phyloP scores from a whole-genome alignment of 2,113 vertebrate species.

The Syrmaticus mikado region DNA sequence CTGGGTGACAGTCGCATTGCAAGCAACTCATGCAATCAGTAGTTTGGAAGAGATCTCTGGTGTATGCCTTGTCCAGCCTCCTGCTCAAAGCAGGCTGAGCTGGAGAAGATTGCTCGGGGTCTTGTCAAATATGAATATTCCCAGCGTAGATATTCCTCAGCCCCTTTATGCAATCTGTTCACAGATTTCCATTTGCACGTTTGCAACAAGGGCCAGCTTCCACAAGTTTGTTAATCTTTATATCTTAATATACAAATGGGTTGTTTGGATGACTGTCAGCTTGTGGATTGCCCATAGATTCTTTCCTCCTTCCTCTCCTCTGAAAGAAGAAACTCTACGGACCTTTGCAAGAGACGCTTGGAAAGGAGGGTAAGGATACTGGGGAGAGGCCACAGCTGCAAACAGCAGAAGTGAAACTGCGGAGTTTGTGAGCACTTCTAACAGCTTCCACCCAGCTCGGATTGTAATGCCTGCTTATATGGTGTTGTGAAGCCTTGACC shows the following conservation, averaged over 20 bases:
- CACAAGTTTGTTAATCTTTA: background rate
- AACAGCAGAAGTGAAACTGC: background rate
- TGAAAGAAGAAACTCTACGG: background rate
- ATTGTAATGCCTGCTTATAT: background rate
- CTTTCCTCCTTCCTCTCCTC: background rate
- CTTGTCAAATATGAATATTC: background rate
- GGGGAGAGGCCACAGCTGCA: background rate
- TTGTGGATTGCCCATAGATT: background rate
- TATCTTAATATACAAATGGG: background rate
- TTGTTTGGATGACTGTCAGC: background rate
- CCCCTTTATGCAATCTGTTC: background rate
- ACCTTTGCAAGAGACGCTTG: background rate
- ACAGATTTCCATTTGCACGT: background rate
- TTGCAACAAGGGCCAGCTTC: background rate
- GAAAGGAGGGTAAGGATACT: background rate
- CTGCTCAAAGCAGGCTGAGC: background rate
- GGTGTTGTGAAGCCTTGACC: background rate
- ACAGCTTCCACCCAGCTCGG: background rate
- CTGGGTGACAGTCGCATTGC: background rate
- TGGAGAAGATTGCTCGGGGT: background rate
- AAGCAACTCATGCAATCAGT: background rate
- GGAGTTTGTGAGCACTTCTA: background rate
- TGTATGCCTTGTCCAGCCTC: background rate
- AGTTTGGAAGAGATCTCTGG: background rate
- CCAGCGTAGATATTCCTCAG: background rate